A percentile compares a stretch with the other conserved stretches of the same genome.
Conservation (phyloP, 2,113 vertebrate genomes). For the Melanerpes formicivorus region DNA sequence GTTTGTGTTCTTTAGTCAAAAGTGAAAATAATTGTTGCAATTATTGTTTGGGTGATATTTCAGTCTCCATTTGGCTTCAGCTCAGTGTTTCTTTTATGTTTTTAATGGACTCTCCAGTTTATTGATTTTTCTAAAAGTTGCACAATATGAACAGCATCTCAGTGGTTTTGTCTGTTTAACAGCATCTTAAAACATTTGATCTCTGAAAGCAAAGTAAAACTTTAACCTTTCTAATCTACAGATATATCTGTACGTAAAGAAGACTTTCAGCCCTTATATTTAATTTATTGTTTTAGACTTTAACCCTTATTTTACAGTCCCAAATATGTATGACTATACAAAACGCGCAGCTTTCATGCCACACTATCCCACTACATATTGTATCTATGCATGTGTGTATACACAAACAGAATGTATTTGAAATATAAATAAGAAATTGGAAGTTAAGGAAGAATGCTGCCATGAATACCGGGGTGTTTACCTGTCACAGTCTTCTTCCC, state of each 20-base stretch:
- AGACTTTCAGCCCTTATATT: background rate
- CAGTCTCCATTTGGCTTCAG: background rate
- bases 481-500: background rate
- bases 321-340: background rate
- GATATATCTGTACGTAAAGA: background rate
- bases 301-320: background rate
- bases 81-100: background rate
- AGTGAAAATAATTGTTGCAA: background rate
- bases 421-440: background rate
- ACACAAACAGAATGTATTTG: background rate
- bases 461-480: background rate
- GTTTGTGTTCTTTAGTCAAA: background rate
- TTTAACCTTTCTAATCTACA: background rate
- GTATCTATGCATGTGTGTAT: background rate
- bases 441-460: background rate
- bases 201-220: background rate
- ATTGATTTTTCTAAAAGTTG: background rate
- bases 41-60: background rate
- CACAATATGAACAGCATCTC: accelerated
- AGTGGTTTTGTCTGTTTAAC: background rate
- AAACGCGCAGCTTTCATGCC: background rate
- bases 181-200: background rate
- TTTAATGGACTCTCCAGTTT: background rate
- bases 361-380: background rate
- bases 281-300: background rate